phyloP scores from a whole-genome alignment of 2,888 invertebrate species.

The Eupithecia subumbrata region DNA sequence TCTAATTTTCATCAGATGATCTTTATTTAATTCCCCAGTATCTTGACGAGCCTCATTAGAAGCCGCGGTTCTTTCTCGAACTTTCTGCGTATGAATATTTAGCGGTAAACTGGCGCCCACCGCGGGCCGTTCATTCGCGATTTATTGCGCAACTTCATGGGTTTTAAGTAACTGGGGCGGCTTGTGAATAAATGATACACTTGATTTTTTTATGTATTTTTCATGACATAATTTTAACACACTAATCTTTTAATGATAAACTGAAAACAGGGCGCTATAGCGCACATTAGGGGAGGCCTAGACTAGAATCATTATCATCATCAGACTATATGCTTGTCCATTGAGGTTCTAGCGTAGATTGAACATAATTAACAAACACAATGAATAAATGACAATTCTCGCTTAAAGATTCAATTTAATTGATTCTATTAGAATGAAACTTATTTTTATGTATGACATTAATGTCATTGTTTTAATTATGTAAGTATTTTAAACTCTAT shows the following conservation, averaged over 20 bases:
- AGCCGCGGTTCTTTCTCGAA: constrained; percentile 63
- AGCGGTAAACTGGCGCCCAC: constrained; percentile 67
- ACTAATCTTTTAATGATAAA: not conserved
- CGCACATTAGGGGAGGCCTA: not conserved
- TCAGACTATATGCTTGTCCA: not conserved
- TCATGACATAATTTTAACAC: not conserved
- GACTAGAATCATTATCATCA: not conserved
- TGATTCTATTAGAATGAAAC: too few relatives aligned
- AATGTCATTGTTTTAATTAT: too few relatives aligned
- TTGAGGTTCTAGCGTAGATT: not conserved
- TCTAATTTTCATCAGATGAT: not conserved
- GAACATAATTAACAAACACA: too few relatives aligned
- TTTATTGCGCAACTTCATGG: constrained; percentile 38
- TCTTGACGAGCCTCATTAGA: constrained; percentile 69
- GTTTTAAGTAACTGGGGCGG: constrained; percentile 26
- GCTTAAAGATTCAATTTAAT: too few relatives aligned
- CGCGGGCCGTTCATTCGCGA: constrained; percentile 49
- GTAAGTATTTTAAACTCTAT: too few relatives aligned
- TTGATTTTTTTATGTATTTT: not conserved
- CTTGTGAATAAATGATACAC: constrained; percentile 10
- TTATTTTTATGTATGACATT: too few relatives aligned
- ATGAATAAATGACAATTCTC: too few relatives aligned
- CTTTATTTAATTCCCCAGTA: constrained; percentile 7
- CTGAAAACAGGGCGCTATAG: not conserved
- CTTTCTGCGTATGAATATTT: constrained; percentile 74